Evolutionary conservation across 92 coral and sea anemone species (phyloP).

Genomic region (Epizoanthus scotinus): DNA sequence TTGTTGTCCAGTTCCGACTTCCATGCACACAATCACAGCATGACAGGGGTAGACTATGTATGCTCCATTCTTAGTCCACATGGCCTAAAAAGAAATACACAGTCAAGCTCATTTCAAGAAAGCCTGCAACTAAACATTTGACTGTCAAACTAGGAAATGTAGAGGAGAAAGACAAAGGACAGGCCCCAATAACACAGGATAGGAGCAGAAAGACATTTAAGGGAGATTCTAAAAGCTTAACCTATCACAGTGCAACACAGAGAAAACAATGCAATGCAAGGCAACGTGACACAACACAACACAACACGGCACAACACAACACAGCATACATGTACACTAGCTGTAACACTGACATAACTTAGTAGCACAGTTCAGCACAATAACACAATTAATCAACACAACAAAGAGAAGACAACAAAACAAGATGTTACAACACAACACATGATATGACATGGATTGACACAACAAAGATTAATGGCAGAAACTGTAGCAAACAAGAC

Average conservation of each 20-base stretch:
- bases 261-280: too few relatives aligned
- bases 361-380: too few relatives aligned
- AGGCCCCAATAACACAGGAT: not conserved
- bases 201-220: not conserved
- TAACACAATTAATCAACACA: not conserved
- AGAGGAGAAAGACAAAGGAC: too few relatives aligned
- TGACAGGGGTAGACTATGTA: conserved; percentile 89
- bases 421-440: not conserved
- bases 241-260: not conserved
- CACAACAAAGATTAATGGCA: not conserved
- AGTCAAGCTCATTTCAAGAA: not conserved
- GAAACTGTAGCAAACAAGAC: not conserved
- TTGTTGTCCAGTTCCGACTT: conserved; percentile 85
- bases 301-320: not conserved
- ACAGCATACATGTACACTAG: too few relatives aligned
- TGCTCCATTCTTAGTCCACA: conserved; percentile 94
- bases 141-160: not conserved
- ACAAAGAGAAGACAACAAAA: not conserved
- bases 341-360: too few relatives aligned
- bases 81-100: conserved; percentile 53
- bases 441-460: not conserved
- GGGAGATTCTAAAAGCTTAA: not conserved
- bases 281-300: not conserved
- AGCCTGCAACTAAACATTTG: not conserved
- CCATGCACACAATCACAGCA: conserved; percentile 92